Percentiles rank a stretch among this genome's conserved stretches.
phyloP scores from a whole-genome alignment of 1,140 invertebrate genomes.

The Hylaeus anthracinus region DNA sequence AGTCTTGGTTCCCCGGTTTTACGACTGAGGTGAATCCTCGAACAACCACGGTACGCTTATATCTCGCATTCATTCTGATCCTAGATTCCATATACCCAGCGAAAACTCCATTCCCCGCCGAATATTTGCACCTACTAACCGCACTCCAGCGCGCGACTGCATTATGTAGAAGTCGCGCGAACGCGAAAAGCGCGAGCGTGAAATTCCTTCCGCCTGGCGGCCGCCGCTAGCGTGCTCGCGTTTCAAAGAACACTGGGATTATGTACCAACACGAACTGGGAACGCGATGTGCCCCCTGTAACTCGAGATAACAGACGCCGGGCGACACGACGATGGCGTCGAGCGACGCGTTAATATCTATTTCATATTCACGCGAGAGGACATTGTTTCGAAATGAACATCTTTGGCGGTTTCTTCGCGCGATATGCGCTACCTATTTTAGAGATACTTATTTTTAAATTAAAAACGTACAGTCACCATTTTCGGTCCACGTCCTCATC shows the following conservation, averaged over 20 bases:
- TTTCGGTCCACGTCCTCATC: neutral
- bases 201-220: neutral
- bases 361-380: neutral
- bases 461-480: too few relatives aligned
- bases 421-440: too few relatives aligned
- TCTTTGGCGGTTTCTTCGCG: too few relatives aligned
- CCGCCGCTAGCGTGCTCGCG: too few relatives aligned
- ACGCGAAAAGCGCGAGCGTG: neutral
- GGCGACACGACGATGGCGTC: too few relatives aligned
- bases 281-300: too few relatives aligned
- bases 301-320: too few relatives aligned
- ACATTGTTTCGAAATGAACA: too few relatives aligned
- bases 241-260: neutral
- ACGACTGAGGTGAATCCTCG: too few relatives aligned
- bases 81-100: neutral
- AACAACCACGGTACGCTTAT: neutral
- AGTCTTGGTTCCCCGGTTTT: too few relatives aligned
- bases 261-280: too few relatives aligned
- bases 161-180: constrained; percentile 14
- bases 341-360: neutral
- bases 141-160: constrained; percentile 4
- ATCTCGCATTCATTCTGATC: neutral
- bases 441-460: too few relatives aligned
- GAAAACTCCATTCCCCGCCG: neutral
- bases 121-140: constrained; percentile 6